Conservation (phyloP, 2,113 vertebrate species). For the Mionectes macconnelli region DNA sequence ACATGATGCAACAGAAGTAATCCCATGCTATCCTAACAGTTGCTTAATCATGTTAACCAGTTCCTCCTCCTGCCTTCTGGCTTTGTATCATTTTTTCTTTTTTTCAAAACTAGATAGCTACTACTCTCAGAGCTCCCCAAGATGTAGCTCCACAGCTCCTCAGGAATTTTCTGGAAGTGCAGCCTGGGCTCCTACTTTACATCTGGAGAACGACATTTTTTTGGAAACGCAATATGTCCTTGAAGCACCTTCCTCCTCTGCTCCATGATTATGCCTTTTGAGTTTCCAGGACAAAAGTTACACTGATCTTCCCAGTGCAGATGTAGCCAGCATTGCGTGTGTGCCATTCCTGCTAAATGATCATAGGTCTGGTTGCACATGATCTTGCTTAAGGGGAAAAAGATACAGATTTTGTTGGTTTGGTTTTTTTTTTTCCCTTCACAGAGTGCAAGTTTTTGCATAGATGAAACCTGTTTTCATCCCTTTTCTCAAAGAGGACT, state of each 20-base stretch:
- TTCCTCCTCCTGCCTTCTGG: background rate
- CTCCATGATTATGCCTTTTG: background rate
- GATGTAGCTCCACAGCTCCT: fast-evolving
- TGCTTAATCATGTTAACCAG: constrained; percentile 41
- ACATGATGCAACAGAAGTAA: constrained; percentile 20
- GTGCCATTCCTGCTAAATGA: background rate
- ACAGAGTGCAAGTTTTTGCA: background rate
- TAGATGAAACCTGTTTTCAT: background rate
- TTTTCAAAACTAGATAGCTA: background rate
- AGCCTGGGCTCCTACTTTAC: background rate
- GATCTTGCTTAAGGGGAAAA: background rate
- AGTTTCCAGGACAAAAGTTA: background rate
- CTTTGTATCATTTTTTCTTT: background rate
- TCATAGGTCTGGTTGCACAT: background rate
- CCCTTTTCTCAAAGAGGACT: background rate
- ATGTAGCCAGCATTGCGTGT: background rate
- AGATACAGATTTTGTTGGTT: background rate
- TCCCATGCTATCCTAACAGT: background rate
- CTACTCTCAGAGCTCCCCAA: background rate
- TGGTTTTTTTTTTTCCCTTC: background rate
- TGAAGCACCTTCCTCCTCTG: background rate
- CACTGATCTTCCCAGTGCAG: background rate
- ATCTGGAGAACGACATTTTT: background rate
- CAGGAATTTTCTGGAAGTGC: background rate
- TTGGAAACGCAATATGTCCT: background rate